Evolutionary conservation across 2,888 invertebrate genomes (phyloP), one percentile per base, ranked within the genome.

Genomic region (Polyommatus iphigenia): DNA sequence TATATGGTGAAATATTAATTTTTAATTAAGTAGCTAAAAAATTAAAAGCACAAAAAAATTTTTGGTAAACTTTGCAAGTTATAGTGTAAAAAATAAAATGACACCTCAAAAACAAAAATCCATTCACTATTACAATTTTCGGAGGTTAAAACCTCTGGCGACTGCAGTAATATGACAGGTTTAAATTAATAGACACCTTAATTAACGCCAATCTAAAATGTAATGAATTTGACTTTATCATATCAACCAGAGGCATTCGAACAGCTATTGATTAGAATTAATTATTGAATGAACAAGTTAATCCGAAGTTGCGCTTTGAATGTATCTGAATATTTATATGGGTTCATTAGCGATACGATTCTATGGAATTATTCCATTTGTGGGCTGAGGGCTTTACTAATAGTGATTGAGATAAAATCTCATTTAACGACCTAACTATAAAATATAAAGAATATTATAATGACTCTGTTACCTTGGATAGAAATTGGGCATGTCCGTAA

Each of bases 251-350:
- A 54, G 29, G 75, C 75, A 29, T 50, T 46, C 20, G 41, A 75
- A 75, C 75, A 50, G 18, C 50, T 75, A 50, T 72, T 72, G 72
- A 77, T 77, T 77, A 77, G 72, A 72, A 77, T 77, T 72, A 72
- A 77, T 77, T 75, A 75, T 75, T 75, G 54, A 75, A 54, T 32
- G 50, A 75, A 75, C 75, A 75, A 75, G 75, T 75, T 75, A 75
- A 75, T 75, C 54, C 20, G 71, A 29, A 71, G 54, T 32, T 67
- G 77, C 77, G 71, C 77, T 57, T 77, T 46, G 57, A 36, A 57
- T 72, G 57, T 36, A 77, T 77, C 72, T 72, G 72, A 77, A 77
- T 77, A 77, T 72, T 77, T 72, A 77, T 71, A 50, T 71, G 50
- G 41, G 46, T 72, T 72, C 72, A 73, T 77, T 77, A 77, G 72